These are phyloP conservation scores for Pachyuromys duprasi DNA, from an alignment of 2,797 vertebrate species.

Conservation along the genomic window DNA sequence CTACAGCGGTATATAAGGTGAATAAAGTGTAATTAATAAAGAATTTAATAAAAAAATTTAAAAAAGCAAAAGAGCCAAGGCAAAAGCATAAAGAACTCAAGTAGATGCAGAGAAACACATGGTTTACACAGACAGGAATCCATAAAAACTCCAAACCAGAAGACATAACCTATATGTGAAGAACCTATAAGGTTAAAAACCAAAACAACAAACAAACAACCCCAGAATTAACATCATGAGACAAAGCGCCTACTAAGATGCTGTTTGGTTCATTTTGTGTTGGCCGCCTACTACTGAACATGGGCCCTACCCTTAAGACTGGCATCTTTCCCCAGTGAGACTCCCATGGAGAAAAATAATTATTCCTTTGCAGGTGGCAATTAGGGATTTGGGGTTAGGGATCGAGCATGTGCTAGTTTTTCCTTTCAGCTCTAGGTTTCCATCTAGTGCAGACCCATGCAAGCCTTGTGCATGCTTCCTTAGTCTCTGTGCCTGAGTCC, in stretches of 20 bases:
- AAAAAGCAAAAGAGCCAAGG: neutral
- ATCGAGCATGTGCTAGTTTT: too few relatives aligned
- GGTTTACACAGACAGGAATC: neutral
- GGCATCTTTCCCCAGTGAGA: neutral
- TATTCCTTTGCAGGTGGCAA: neutral
- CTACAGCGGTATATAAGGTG: too few relatives aligned
- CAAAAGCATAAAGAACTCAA: neutral
- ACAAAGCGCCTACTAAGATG: neutral
- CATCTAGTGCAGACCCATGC: neutral
- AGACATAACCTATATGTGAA: too few relatives aligned
- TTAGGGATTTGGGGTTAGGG: neutral
- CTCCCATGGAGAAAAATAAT: neutral
- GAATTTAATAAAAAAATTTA: too few relatives aligned
- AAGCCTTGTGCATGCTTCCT: neutral
- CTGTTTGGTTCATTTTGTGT: neutral
- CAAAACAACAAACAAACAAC: neutral
- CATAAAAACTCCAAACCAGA: neutral
- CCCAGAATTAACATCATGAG: neutral
- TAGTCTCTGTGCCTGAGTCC: neutral
- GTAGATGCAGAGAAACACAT: neutral
- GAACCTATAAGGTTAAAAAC: neutral
- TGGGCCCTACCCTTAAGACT: neutral
- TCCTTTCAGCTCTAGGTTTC: too few relatives aligned
- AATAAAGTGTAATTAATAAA: too few relatives aligned
- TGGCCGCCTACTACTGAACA: neutral